phyloP scores from a whole-genome alignment of 1,140 invertebrate species.

The Stegodyphus dumicola region DNA sequence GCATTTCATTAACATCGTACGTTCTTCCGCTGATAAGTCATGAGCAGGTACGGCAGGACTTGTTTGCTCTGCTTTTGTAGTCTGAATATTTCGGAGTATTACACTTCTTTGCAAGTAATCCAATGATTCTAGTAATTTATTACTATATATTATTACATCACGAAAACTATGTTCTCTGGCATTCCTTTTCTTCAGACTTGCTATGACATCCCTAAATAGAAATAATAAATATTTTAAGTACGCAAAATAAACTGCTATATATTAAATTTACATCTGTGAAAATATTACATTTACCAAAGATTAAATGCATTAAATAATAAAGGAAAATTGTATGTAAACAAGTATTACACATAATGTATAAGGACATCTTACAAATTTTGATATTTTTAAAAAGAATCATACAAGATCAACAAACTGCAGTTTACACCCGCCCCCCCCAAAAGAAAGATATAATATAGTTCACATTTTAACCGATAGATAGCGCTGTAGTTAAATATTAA shows the following conservation, averaged over 20 bases:
- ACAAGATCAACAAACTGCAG: too few relatives aligned
- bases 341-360: too few relatives aligned
- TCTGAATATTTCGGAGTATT: constrained; percentile 1
- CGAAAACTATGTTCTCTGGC: constrained; percentile 28
- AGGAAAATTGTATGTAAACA: too few relatives aligned
- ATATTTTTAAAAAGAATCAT: too few relatives aligned
- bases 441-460: too few relatives aligned
- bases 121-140: constrained; percentile 37
- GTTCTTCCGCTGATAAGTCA: background rate
- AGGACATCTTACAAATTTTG: too few relatives aligned
- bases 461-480: too few relatives aligned
- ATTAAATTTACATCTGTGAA: too few relatives aligned
- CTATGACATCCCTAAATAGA: constrained; percentile 14
- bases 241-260: background rate
- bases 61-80: background rate
- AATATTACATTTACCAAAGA: too few relatives aligned
- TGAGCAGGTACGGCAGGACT: background rate
- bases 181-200: constrained; percentile 22
- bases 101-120: constrained; percentile 34
- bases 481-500: too few relatives aligned
- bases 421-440: too few relatives aligned
- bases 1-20: background rate
- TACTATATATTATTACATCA: constrained; percentile 32
- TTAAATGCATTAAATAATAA: too few relatives aligned
- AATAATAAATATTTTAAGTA: background rate